Percentiles rank a stretch among this genome's conserved stretches.
phyloP scores from a whole-genome alignment of 2,113 vertebrate species.

The Austrofundulus limnaeus region DNA sequence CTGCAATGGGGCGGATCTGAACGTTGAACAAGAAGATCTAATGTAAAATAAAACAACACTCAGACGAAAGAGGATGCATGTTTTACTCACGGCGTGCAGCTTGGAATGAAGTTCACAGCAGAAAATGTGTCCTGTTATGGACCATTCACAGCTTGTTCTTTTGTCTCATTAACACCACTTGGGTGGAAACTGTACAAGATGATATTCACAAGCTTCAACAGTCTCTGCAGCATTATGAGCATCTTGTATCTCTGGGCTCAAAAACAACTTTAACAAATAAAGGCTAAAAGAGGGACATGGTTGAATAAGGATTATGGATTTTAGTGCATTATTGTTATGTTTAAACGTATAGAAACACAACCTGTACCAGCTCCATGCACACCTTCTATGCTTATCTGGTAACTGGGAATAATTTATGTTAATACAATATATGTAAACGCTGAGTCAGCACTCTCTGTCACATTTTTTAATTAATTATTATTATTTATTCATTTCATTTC shows the following conservation, averaged over 20 bases:
- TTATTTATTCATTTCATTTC: too few relatives aligned
- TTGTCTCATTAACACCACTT: conserved; percentile 47
- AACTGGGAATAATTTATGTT: too few relatives aligned
- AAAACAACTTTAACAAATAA: not conserved
- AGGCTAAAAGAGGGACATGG: too few relatives aligned
- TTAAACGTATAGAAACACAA: too few relatives aligned
- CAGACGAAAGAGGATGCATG: not conserved
- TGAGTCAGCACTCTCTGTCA: too few relatives aligned
- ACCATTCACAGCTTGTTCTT: conserved; percentile 45
- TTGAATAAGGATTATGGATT: too few relatives aligned
- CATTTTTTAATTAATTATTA: too few relatives aligned
- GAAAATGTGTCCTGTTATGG: conserved; percentile 40
- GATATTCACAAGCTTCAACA: conserved; percentile 24
- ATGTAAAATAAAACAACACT: conserved; percentile 24
- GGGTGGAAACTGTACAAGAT: conserved; percentile 22
- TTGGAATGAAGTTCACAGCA: conserved; percentile 12
- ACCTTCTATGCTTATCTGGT: too few relatives aligned
- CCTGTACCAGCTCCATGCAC: too few relatives aligned
- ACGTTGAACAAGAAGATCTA: conserved; percentile 55
- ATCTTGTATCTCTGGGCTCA: conserved; percentile 14
- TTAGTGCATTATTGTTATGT: too few relatives aligned
- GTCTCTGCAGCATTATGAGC: conserved; percentile 9
- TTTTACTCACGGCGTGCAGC: not conserved
- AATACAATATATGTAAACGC: too few relatives aligned
- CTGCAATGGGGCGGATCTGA: conserved; percentile 46